Conservation (phyloP, 1,140 invertebrate species). For the Drosophila pruinosa region DNA sequence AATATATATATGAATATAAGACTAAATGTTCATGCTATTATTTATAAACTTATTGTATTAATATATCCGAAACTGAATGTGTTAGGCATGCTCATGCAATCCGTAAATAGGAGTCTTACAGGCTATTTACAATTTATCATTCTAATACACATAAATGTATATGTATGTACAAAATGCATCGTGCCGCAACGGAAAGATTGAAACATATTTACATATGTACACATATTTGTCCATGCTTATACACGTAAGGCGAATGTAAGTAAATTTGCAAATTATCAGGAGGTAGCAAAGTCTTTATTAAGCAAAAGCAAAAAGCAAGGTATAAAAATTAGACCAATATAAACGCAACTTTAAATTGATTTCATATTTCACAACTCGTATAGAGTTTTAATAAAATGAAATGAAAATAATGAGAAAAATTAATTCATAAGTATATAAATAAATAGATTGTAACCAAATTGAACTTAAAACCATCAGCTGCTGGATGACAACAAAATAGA, state of each 20-base stretch:
- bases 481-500: neutral
- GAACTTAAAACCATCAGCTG: conserved; percentile 6
- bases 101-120: too few species aligned
- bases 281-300: conserved; percentile 36
- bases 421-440: neutral
- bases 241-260: too few species aligned
- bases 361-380: neutral
- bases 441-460: conserved; percentile 13
- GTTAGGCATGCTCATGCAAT: neutral
- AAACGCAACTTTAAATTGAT: conserved; percentile 12
- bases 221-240: too few species aligned
- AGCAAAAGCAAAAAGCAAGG: conserved; percentile 60
- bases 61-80: neutral
- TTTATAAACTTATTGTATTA: too few species aligned
- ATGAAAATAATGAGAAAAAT: conserved; percentile 18
- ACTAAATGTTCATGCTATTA: too few species aligned
- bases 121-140: too few species aligned
- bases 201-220: conserved; percentile 9
- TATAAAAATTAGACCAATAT: conserved; percentile 61
- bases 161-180: neutral
- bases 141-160: too few species aligned
- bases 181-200: neutral
- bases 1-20: too few species aligned
- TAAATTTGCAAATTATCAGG: conserved; percentile 8
- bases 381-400: conserved; percentile 4